Conservation (phyloP, 2,113 vertebrate genomes). For the Camelus bactrianus region DNA sequence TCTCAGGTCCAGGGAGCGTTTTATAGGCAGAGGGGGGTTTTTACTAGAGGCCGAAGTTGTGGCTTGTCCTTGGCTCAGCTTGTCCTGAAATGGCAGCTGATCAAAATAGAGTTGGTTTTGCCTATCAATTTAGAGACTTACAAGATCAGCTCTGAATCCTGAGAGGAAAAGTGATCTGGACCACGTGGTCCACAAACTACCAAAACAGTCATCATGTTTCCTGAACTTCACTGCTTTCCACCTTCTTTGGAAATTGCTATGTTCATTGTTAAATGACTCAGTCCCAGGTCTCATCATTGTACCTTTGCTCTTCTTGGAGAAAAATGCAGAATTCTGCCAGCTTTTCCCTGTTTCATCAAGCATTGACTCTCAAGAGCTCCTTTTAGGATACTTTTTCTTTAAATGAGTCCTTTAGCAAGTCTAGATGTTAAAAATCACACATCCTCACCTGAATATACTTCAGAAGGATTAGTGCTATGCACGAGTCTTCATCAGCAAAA, state of each 20-base stretch:
- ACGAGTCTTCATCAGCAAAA: constrained; percentile 69
- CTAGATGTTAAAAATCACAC: constrained; percentile 67
- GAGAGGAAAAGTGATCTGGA: neutral
- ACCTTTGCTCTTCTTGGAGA: constrained; percentile 54
- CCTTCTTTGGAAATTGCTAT: constrained; percentile 20
- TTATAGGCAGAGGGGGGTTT: too few species aligned
- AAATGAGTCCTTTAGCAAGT: constrained; percentile 68
- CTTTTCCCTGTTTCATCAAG: constrained; percentile 45
- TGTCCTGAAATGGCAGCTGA: too few species aligned
- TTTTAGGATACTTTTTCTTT: constrained; percentile 72
- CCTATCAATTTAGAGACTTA: neutral
- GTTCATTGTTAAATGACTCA: constrained; percentile 52
- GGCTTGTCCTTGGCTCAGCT: too few species aligned
- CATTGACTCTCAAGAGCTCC: constrained; percentile 39
- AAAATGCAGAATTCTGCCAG: constrained; percentile 32
- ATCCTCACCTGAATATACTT: constrained; percentile 76
- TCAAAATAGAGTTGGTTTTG: too few species aligned
- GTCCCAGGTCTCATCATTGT: neutral
- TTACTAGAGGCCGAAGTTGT: too few species aligned
- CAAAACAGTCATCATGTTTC: neutral
- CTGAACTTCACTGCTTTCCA: neutral
- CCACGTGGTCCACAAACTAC: neutral
- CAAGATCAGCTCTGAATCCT: neutral
- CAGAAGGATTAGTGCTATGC: constrained; percentile 62
- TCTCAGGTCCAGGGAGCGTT: too few species aligned